Evolutionary conservation across 2,888 invertebrate species (phyloP).

Genomic region (Diarsia dahlii): DNA sequence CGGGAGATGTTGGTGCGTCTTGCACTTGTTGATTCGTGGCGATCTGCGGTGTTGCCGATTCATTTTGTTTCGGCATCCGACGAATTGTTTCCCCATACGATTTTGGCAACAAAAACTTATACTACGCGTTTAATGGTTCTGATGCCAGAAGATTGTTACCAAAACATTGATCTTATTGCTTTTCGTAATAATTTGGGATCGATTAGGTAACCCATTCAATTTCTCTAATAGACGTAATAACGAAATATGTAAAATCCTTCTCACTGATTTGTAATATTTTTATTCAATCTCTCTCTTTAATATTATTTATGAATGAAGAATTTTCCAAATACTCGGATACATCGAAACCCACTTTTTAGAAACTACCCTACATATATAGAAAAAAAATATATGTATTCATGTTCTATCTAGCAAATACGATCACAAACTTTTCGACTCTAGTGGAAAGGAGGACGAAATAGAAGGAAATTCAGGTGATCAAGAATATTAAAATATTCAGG

Average conservation of each 20-base stretch:
- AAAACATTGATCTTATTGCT: constrained; percentile 49
- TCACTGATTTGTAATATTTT: background rate
- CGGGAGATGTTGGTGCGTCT: constrained; percentile 71
- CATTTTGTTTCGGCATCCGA: constrained; percentile 57
- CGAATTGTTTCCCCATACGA: constrained; percentile 57
- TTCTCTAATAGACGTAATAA: constrained; percentile 14
- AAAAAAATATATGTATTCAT: background rate
- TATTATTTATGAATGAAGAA: background rate
- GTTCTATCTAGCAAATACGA: background rate
- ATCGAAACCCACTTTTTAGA: background rate
- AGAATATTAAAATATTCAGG: background rate
- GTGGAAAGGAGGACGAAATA: background rate
- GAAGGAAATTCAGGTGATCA: background rate
- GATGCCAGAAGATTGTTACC: constrained; percentile 48
- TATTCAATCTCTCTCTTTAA: background rate
- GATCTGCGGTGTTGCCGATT: constrained; percentile 52
- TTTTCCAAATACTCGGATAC: background rate
- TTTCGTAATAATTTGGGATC: constrained; percentile 36
- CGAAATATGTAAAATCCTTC: constrained; percentile 16
- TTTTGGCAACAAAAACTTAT: constrained; percentile 65
- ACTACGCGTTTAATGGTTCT: constrained; percentile 50
- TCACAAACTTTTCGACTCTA: background rate
- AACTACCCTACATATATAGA: constrained; percentile 7
- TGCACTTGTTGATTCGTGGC: constrained; percentile 81
- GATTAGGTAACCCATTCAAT: constrained; percentile 15